Conservation (phyloP, 2,888 invertebrate species). For the Rotaria magnacalcarata region DNA sequence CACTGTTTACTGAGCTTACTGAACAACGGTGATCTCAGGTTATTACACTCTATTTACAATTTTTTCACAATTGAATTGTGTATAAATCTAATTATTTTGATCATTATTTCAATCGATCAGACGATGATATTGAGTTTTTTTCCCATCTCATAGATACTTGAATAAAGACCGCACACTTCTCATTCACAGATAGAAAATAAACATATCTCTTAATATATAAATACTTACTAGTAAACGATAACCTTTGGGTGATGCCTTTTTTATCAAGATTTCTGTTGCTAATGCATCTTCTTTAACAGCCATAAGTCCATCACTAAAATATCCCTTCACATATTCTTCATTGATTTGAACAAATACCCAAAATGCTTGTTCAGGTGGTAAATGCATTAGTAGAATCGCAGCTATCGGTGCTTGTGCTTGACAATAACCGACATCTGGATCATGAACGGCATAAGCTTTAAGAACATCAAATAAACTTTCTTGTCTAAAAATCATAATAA, state of each 20-base stretch:
- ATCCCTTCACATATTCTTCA: slow-evolving; percentile 85
- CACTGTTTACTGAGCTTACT: no score
- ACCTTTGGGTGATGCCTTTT: background rate
- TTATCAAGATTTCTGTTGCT: slow-evolving; percentile 20
- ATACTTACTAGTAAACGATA: background rate
- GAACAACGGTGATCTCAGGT: no score
- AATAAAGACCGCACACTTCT: no score
- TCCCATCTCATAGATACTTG: no score
- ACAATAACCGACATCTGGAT: slow-evolving; percentile 89
- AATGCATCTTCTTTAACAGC: slow-evolving; percentile 35
- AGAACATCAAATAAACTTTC: slow-evolving; percentile 68
- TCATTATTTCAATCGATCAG: no score
- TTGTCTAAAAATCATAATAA: slow-evolving; percentile 1
- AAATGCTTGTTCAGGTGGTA: slow-evolving; percentile 94
- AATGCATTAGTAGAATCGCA: slow-evolving; percentile 92
- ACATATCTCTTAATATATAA: background rate
- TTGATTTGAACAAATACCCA: slow-evolving; percentile 96
- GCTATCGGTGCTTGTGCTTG: slow-evolving; percentile 97
- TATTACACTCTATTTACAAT: no score
- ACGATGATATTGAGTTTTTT: no score
- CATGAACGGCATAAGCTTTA: slow-evolving; percentile 87
- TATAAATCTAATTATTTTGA: no score
- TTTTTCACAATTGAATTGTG: no score
- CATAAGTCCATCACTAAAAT: slow-evolving; percentile 72
- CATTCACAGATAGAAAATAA: no score